Conservation (phyloP, 1,140 invertebrate genomes). For the Drosophila triauraria region DNA sequence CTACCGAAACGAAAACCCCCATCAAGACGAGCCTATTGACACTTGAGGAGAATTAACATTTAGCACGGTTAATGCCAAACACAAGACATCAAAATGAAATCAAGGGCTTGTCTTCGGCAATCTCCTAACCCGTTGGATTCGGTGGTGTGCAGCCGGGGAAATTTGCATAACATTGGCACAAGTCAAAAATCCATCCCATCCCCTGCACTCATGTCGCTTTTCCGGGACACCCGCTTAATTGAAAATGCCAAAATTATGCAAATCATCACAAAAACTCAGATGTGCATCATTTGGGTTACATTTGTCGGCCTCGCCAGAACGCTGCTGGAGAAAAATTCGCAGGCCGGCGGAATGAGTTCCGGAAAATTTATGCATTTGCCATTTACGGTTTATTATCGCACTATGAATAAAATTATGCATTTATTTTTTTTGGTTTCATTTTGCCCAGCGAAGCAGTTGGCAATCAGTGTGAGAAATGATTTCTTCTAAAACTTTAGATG, state of each 20-base stretch:
- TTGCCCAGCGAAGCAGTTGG: conserved; percentile 37
- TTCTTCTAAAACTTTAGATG: background rate
- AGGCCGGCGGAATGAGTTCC: conserved; percentile 34
- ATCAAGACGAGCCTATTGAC: conserved; percentile 42
- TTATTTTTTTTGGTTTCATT: conserved; percentile 27
- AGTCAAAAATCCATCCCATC: conserved; percentile 69
- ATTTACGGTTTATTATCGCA: conserved; percentile 58
- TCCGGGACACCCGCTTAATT: conserved; percentile 60
- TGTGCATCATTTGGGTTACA: conserved; percentile 67
- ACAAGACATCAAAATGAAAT: conserved; percentile 76
- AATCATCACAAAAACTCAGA: conserved; percentile 48
- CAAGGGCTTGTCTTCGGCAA: conserved; percentile 37
- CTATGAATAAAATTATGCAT: conserved; percentile 48
- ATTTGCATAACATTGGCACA: conserved; percentile 84
- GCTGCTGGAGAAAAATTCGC: conserved; percentile 41
- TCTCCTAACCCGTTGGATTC: conserved; percentile 29
- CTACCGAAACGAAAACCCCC: conserved; percentile 17
- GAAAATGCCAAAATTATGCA: conserved; percentile 80
- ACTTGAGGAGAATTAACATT: conserved; percentile 79
- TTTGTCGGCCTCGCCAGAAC: conserved; percentile 21
- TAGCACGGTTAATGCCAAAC: conserved; percentile 77
- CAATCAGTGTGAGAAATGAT: conserved; percentile 72
- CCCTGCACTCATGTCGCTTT: conserved; percentile 3
- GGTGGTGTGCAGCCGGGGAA: conserved; percentile 32
- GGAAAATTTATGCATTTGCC: conserved; percentile 65